Conservation (phyloP, 1,140 invertebrate species). For the Drosophila seguyi region DNA sequence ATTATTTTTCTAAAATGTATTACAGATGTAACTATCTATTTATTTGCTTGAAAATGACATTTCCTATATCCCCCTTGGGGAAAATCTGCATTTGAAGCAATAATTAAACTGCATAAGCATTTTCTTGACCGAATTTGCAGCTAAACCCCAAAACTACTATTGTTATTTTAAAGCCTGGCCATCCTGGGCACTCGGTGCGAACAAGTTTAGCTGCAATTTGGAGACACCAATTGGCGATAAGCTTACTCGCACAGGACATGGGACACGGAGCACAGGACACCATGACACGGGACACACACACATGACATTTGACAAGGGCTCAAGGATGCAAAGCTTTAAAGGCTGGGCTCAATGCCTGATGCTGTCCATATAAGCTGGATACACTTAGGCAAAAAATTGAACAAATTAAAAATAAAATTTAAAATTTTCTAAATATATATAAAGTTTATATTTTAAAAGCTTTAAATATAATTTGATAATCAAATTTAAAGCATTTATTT, state of each 20-base stretch:
- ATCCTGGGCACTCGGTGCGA: too few relatives aligned
- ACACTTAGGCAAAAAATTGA: not conserved
- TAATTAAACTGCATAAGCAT: conserved; percentile 11
- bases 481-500: not conserved
- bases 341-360: conserved; percentile 27
- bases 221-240: conserved; percentile 39
- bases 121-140: conserved; percentile 4
- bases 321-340: conserved; percentile 60
- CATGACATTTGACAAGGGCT: conserved; percentile 80
- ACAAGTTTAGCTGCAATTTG: conserved; percentile 46
- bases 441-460: not conserved
- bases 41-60: not conserved
- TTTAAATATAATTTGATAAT: not conserved
- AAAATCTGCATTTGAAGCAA: conserved; percentile 1
- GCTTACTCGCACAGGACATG: conserved; percentile 23
- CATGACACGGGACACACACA: conserved; percentile 47
- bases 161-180: too few relatives aligned
- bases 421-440: too few relatives aligned
- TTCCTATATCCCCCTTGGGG: not conserved
- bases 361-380: conserved; percentile 18
- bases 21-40: not conserved
- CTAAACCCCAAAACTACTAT: too few relatives aligned
- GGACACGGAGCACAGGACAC: conserved; percentile 30
- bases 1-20: too few relatives aligned
- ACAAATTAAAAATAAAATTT: not conserved